Percentiles rank a stretch among this genome's conserved stretches.
Evolutionary conservation across 2,888 invertebrate genomes (phyloP).

Genomic region (Gnatocerus cornutus): DNA sequence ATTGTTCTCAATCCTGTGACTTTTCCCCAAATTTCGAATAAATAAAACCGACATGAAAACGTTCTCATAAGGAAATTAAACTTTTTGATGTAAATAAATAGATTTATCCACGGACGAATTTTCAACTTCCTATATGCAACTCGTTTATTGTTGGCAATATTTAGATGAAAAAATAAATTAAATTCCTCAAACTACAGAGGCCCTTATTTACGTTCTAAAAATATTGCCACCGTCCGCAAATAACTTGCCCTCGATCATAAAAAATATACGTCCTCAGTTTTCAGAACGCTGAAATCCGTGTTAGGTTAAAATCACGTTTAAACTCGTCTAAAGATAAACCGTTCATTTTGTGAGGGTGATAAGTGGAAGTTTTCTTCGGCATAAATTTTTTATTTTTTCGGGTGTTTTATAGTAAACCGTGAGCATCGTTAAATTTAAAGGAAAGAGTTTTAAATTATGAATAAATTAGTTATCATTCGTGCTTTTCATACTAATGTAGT

Average conservation of each 20-base stretch:
- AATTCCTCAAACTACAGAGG: too few relatives aligned
- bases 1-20: too few relatives aligned
- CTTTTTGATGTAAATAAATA: too few relatives aligned
- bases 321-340: constrained; percentile 12
- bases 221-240: constrained; percentile 20
- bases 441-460: constrained; percentile 33
- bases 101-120: too few relatives aligned
- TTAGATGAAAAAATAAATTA: too few relatives aligned
- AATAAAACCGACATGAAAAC: too few relatives aligned
- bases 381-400: constrained; percentile 33
- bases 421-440: constrained; percentile 23
- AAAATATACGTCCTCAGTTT: constrained; percentile 6
- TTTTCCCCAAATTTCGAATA: too few relatives aligned
- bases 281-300: constrained; percentile 11
- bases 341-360: constrained; percentile 8
- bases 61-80: too few relatives aligned
- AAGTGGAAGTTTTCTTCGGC: constrained; percentile 26
- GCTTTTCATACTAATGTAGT: constrained; percentile 33
- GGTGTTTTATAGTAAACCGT: constrained; percentile 23
- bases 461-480: constrained; percentile 26
- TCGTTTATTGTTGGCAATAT: too few relatives aligned
- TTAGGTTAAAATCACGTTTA: constrained; percentile 22
- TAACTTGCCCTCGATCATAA: constrained; percentile 16
- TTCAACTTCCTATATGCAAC: too few relatives aligned
- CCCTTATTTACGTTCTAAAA: constrained; percentile 4